A percentile compares a stretch with the other conserved stretches of the same genome.
phyloP scores from a whole-genome alignment of 2,113 vertebrate species.

The Prochilodus magdalenae region DNA sequence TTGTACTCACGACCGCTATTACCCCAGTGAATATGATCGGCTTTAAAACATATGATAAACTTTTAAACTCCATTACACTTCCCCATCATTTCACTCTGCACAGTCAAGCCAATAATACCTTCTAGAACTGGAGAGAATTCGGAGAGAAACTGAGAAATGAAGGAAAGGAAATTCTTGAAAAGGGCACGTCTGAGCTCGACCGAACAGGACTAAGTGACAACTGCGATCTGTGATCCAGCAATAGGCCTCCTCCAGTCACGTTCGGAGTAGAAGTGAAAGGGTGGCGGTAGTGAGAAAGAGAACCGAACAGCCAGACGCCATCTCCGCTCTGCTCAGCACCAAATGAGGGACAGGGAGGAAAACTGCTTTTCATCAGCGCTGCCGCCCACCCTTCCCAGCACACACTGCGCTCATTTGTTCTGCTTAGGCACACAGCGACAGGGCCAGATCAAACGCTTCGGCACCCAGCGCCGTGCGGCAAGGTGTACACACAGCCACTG shows the following conservation, averaged over 20 bases:
- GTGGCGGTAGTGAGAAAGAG: neutral
- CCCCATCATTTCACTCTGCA: no score
- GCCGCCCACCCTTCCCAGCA: conserved; percentile 41
- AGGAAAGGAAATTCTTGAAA: neutral
- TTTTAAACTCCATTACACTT: no score
- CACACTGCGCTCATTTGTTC: conserved; percentile 33
- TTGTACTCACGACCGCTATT: no score
- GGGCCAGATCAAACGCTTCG: conserved; percentile 39
- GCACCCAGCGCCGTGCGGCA: neutral
- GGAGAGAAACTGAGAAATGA: neutral
- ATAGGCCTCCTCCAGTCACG: neutral
- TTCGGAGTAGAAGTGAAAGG: neutral
- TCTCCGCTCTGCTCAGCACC: conserved; percentile 21
- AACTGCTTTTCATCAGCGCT: conserved; percentile 51
- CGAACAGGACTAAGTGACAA: neutral
- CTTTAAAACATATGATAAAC: neutral
- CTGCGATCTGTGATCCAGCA: conserved; percentile 29
- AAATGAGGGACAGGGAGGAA: conserved; percentile 39
- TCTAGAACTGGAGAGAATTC: neutral
- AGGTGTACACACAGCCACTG: neutral
- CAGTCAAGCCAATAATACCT: no score
- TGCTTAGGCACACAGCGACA: conserved; percentile 17
- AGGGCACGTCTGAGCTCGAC: neutral
- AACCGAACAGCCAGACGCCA: conserved; percentile 16
- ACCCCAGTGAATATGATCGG: neutral